These are phyloP conservation scores for Carpatolechia fugitivella DNA, from an alignment of 2,888 invertebrate genomes.

Conservation along the genomic window DNA sequence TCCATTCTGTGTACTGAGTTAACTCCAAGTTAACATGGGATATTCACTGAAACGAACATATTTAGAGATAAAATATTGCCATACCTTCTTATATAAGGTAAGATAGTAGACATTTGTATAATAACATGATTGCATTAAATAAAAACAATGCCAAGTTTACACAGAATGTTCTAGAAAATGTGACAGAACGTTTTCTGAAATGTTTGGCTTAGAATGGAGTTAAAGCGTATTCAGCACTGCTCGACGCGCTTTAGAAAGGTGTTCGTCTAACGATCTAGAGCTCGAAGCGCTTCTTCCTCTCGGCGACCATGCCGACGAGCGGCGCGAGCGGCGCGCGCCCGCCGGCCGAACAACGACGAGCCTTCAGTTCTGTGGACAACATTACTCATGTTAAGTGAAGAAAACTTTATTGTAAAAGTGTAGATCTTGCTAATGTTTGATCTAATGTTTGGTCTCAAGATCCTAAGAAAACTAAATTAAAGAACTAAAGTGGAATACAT, in stretches of 20 bases:
- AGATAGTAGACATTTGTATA: no score
- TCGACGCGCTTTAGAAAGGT: neutral
- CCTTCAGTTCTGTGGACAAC: conserved; percentile 59
- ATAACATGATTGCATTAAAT: no score
- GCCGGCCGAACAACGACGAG: conserved; percentile 61
- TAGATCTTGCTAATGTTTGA: no score
- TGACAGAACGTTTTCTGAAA: neutral
- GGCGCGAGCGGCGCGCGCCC: conserved; percentile 69
- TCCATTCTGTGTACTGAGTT: no score
- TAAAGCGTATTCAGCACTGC: conserved; percentile 5
- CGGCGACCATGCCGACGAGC: conserved; percentile 86
- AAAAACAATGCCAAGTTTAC: conserved; percentile 10
- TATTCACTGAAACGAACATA: no score
- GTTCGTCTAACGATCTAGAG: conserved; percentile 37
- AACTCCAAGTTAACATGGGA: no score
- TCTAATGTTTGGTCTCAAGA: no score
- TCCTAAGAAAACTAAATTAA: no score
- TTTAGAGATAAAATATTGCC: no score
- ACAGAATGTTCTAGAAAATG: neutral
- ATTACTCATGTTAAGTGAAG: conserved; percentile 2
- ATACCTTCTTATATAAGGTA: no score
- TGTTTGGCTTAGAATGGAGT: neutral
- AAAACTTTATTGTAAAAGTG: no score
- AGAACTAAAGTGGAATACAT: no score
- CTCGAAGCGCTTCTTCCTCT: conserved; percentile 85